phyloP scores from a whole-genome alignment of 2,888 invertebrate species.

The Melinopterus prodromus region DNA sequence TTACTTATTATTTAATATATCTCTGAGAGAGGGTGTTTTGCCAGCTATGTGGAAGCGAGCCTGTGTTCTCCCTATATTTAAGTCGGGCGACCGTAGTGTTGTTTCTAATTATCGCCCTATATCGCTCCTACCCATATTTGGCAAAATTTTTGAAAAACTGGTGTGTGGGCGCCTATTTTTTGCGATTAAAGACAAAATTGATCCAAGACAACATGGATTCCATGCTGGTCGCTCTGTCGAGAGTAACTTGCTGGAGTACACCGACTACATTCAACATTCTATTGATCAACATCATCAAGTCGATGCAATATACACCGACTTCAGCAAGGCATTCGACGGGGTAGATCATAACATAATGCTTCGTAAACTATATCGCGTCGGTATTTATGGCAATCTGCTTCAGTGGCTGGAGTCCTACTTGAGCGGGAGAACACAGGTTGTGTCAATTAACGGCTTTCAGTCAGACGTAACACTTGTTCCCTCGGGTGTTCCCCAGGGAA shows the following conservation, averaged over 20 bases:
- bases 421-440: neutral
- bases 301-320: constrained; percentile 6
- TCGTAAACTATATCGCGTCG: neutral
- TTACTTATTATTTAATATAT: too few species aligned
- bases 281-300: neutral
- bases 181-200: neutral
- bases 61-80: constrained; percentile 6
- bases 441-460: neutral
- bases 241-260: constrained; percentile 5
- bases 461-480: neutral
- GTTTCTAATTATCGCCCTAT: constrained; percentile 16
- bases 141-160: neutral
- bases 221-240: neutral
- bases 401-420: constrained; percentile 4
- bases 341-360: neutral
- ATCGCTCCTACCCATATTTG: neutral
- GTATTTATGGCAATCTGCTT: neutral
- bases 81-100: neutral
- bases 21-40: too few species aligned
- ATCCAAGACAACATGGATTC: constrained; percentile 12
- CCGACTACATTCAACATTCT: neutral
- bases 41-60: neutral
- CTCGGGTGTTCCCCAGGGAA: constrained; percentile 9
- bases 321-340: neutral
- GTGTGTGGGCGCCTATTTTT: neutral